Evolutionary conservation across 1,140 invertebrate genomes (phyloP).

Genomic region (Orius laevigatus): DNA sequence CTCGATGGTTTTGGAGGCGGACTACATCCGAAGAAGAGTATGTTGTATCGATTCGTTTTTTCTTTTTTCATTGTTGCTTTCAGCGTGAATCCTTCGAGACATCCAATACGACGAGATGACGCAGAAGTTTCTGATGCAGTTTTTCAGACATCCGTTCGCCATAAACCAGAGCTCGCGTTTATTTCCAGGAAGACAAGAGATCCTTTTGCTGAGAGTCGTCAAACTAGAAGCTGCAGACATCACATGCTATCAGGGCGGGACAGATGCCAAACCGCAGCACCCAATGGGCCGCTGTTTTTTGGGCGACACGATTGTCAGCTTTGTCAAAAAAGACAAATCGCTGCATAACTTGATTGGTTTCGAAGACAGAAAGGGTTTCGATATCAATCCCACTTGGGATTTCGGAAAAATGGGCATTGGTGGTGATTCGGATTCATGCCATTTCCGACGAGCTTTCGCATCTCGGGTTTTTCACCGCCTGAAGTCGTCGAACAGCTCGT

Average conservation of each 20-base stretch:
- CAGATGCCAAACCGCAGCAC: conserved; percentile 58
- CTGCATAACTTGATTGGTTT: conserved; percentile 61
- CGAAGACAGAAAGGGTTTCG: conserved; percentile 44
- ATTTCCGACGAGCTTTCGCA: conserved; percentile 97
- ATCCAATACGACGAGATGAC: conserved; percentile 95
- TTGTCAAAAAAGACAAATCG: conserved; percentile 86
- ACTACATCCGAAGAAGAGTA: conserved; percentile 92
- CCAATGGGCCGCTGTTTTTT: conserved; percentile 60
- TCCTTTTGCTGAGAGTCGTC: conserved; percentile 55
- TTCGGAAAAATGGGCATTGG: conserved; percentile 99
- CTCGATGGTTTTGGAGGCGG: conserved; percentile 70
- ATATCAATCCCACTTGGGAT: conserved; percentile 99
- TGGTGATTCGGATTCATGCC: conserved; percentile 92
- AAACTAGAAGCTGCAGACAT: conserved; percentile 87
- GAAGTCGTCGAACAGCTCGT: conserved; percentile 93
- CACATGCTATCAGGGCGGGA: conserved; percentile 53
- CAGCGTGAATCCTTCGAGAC: conserved; percentile 59
- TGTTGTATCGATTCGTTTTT: too few relatives aligned
- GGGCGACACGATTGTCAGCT: conserved; percentile 72
- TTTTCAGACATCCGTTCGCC: conserved; percentile 78
- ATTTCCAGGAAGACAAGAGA: conserved; percentile 70
- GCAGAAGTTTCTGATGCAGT: conserved; percentile 76
- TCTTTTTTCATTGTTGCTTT: conserved; percentile 27
- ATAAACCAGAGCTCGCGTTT: conserved; percentile 85
- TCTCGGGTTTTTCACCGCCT: conserved; percentile 94